Evolutionary conservation across 92 coral and sea anemone genomes (phyloP), one percentile per base, ranked within the genome.

Genomic region (Muricea muricata): DNA sequence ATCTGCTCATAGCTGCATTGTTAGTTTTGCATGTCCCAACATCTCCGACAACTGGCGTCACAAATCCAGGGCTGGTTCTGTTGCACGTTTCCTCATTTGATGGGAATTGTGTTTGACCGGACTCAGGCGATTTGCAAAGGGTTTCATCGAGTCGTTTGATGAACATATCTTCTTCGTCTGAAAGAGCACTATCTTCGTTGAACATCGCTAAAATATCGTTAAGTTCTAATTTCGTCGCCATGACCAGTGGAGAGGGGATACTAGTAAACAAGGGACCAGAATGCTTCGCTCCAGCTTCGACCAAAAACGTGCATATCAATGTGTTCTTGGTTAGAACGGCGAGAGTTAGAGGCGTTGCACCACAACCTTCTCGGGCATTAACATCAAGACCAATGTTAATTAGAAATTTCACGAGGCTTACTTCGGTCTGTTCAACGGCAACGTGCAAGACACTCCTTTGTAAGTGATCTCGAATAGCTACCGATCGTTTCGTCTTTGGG

Each of bases 341-440:
- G 47, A 79, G 78, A 69, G 80, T 78, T 7, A 86, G 15, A 4
- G 90, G 86, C 4, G 90, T 87, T 1, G 80, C 35, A 21, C 86
- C 86, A 80, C 90, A 87, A 1, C 90, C 86, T 42, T 87, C 90
- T 69, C 90, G 72, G 14, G 7, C 23, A 42, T 87, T 87, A 0
- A 80, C 86, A 35, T 71, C 73, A 9, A 80, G 65, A 20, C 90
- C 90, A 50, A 87, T 45, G 74, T 80, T 82, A 20, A 72, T 82
- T 20, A 87, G 65, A 79, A 66, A 79, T 40, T 80, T 79, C 3
- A 78, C 86, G 71, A 87, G 31, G 30, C 11, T 80, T 5, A 32
- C 73, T 20, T 80, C 54, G 1, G 56, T 57, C 55, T 71, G 86
- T 71, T 80, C 90, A 2, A 86, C 90, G 1, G 86, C 90, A 25